phyloP scores from a whole-genome alignment of 2,888 invertebrate species.

The Acleris laterana region DNA sequence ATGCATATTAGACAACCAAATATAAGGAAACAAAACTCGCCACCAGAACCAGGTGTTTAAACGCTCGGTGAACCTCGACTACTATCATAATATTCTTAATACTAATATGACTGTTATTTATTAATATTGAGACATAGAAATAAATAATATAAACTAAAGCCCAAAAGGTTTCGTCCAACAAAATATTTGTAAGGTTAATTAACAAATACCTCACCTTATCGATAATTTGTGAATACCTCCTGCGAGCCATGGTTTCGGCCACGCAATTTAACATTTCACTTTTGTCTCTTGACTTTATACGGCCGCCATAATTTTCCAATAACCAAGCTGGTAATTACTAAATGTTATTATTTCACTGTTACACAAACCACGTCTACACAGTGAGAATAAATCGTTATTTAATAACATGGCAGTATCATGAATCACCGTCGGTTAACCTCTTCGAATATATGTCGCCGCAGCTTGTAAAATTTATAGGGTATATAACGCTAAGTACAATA shows the following conservation, averaged over 20 bases:
- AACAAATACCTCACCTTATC: slow-evolving; percentile 52
- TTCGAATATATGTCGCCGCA: slow-evolving; percentile 14
- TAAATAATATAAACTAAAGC: no score
- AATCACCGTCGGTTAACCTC: slow-evolving; percentile 25
- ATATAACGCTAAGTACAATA: not conserved
- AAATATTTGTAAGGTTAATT: no score
- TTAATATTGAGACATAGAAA: no score
- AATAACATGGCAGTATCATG: slow-evolving; percentile 9
- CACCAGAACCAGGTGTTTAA: no score
- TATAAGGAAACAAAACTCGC: no score
- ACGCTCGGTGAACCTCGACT: no score
- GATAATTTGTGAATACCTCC: slow-evolving; percentile 59
- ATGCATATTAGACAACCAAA: no score
- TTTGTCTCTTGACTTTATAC: not conserved
- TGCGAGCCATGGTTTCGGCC: slow-evolving; percentile 57
- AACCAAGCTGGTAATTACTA: not conserved
- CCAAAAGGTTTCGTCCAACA: no score
- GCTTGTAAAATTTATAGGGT: not conserved
- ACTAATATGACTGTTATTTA: no score
- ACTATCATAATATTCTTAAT: no score
- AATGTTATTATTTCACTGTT: not conserved
- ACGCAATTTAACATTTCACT: slow-evolving; percentile 25
- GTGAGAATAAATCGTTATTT: slow-evolving; percentile 4
- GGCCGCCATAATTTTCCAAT: not conserved
- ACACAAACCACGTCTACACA: slow-evolving; percentile 4